Percentiles rank a stretch among this genome's conserved stretches.
These are phyloP conservation scores for Eulimnadia texana DNA, from an alignment of 1,140 invertebrate genomes.

Conservation along the genomic window DNA sequence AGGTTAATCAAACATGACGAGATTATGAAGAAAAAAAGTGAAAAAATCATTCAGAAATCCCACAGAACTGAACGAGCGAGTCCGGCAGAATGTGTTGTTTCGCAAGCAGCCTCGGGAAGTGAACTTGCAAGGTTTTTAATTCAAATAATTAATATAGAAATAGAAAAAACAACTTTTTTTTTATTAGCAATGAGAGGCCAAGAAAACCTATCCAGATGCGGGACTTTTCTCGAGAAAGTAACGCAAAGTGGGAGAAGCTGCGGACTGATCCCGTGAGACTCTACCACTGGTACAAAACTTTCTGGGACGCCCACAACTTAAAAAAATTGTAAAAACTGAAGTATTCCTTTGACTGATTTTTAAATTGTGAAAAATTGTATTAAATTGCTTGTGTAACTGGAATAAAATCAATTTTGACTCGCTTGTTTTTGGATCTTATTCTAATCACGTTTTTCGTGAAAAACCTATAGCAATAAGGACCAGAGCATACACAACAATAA, in stretches of 20 bases:
- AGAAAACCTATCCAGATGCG: neutral
- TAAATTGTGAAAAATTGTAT: neutral
- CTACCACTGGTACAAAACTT: constrained; percentile 7
- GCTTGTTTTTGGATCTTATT: neutral
- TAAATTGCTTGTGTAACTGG: neutral
- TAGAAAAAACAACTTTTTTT: no score
- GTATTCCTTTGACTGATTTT: neutral
- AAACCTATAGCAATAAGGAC: constrained; percentile 1
- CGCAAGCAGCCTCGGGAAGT: no score
- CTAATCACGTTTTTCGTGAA: neutral
- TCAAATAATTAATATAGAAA: no score
- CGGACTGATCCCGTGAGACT: constrained; percentile 9
- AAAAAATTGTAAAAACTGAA: neutral
- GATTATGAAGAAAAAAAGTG: neutral
- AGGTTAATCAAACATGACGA: constrained; percentile 6
- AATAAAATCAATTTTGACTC: neutral
- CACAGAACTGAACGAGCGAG: neutral
- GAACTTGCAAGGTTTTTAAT: no score
- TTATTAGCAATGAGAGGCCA: neutral
- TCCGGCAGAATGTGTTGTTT: neutral
- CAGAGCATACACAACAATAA: neutral
- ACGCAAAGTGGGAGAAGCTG: neutral
- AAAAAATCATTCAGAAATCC: neutral
- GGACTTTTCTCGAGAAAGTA: neutral
- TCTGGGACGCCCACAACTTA: neutral